Evolutionary conservation across 2,113 vertebrate genomes (phyloP).

Genomic region (Petrocephalus microphthalmus): DNA sequence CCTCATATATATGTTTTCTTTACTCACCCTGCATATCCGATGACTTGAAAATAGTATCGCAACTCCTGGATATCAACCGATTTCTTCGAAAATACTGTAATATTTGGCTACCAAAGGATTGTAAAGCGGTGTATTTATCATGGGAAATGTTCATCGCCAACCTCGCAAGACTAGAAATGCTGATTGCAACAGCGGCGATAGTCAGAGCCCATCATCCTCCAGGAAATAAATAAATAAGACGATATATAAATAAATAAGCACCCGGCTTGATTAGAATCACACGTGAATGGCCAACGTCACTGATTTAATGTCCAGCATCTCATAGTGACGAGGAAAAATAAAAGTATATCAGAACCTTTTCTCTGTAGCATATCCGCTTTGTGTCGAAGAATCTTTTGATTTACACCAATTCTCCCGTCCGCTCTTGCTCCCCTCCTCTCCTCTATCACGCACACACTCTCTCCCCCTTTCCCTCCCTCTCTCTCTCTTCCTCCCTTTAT

Average conservation of each 20-base stretch:
- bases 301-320: constrained; percentile 44
- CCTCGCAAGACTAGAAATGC: constrained; percentile 48
- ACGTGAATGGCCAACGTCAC: constrained; percentile 47
- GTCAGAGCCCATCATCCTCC: constrained; percentile 41
- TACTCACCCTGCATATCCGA: constrained; percentile 44
- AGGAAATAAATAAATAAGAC: constrained; percentile 26
- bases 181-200: constrained; percentile 53
- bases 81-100: constrained; percentile 49
- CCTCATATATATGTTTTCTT: constrained; percentile 4
- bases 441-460: background rate
- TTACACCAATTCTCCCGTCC: constrained; percentile 13
- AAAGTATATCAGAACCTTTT: constrained; percentile 28
- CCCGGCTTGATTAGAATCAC: constrained; percentile 40
- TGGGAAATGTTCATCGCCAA: constrained; percentile 46
- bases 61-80: constrained; percentile 40
- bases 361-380: constrained; percentile 19
- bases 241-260: constrained; percentile 25
- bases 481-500: background rate
- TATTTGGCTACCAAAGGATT: constrained; percentile 47
- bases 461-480: background rate
- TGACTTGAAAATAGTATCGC: constrained; percentile 33
- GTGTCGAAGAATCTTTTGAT: constrained; percentile 19
- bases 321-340: constrained; percentile 36
- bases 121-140: constrained; percentile 47
- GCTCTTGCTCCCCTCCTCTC: background rate